A percentile compares a stretch with the other conserved stretches of the same genome.
Conservation (phyloP, 2,113 vertebrate species). For the Taurulus bubalis region DNA sequence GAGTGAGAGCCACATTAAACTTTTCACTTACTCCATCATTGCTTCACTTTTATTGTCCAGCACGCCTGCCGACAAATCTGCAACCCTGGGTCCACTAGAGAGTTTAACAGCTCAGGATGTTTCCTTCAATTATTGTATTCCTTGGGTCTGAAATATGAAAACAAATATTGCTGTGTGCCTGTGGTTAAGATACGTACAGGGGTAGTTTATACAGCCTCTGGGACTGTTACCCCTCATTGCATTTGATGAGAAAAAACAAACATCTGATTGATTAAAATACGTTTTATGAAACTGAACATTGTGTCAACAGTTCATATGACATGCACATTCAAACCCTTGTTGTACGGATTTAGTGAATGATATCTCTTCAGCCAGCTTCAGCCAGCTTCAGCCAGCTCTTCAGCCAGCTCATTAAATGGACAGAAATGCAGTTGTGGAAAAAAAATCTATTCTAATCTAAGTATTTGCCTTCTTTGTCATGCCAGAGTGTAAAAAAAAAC, state of each 20-base stretch:
- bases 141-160: slow-evolving; percentile 73
- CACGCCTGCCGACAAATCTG: slow-evolving; percentile 76
- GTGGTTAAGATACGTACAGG: slow-evolving; percentile 23
- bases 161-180: slow-evolving; percentile 60
- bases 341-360: slow-evolving; percentile 36
- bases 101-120: slow-evolving; percentile 79
- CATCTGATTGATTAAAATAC: slow-evolving; percentile 55
- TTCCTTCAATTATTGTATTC: slow-evolving; percentile 81
- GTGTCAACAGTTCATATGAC: slow-evolving; percentile 40
- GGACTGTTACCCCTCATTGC: slow-evolving; percentile 53
- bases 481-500: neutral
- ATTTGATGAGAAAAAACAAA: slow-evolving; percentile 71
- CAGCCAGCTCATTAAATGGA: slow-evolving; percentile 17
- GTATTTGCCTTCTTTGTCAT: slow-evolving; percentile 4
- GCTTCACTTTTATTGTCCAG: slow-evolving; percentile 81
- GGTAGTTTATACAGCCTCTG: slow-evolving; percentile 51
- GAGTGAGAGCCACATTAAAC: slow-evolving; percentile 82
- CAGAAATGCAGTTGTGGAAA: neutral
- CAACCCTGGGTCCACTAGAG: slow-evolving; percentile 67
- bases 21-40: slow-evolving; percentile 82
- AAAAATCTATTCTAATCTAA: too few species aligned
- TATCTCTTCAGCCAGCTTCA: slow-evolving; percentile 38
- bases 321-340: slow-evolving; percentile 10
- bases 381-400: too few species aligned
- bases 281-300: slow-evolving; percentile 49